phyloP scores from a whole-genome alignment of 2,888 invertebrate genomes.

The Orthosia gracilis region DNA sequence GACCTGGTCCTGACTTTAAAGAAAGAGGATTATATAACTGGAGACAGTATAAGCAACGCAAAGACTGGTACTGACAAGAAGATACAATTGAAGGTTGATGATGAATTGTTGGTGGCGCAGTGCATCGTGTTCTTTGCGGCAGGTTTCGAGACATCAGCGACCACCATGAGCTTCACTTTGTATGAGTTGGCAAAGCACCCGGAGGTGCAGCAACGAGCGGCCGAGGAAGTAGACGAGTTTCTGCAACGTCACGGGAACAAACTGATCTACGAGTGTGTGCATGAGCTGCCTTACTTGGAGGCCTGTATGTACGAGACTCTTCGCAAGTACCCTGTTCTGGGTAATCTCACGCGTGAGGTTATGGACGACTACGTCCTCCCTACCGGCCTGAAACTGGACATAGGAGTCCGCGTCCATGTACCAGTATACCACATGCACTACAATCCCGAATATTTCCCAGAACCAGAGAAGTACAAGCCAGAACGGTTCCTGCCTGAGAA shows the following conservation, averaged over 20 bases:
- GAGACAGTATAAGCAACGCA: slow-evolving; percentile 71
- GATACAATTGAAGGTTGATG: slow-evolving; percentile 71
- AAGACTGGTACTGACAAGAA: slow-evolving; percentile 63
- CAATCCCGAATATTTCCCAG: slow-evolving; percentile 72
- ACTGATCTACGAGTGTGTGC: slow-evolving; percentile 73
- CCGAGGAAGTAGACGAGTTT: slow-evolving; percentile 75
- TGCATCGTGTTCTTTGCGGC: slow-evolving; percentile 86
- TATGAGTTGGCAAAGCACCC: slow-evolving; percentile 76
- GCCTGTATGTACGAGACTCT: slow-evolving; percentile 78
- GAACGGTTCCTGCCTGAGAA: slow-evolving; percentile 75
- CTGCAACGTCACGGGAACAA: slow-evolving; percentile 65
- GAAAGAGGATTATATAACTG: slow-evolving; percentile 67
- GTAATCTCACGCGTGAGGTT: slow-evolving; percentile 74
- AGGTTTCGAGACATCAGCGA: slow-evolving; percentile 78
- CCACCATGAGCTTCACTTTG: slow-evolving; percentile 70
- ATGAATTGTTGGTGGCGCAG: slow-evolving; percentile 87
- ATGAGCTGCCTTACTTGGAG: slow-evolving; percentile 75
- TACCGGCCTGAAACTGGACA: slow-evolving; percentile 72
- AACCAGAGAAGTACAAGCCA: slow-evolving; percentile 75
- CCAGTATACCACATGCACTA: slow-evolving; percentile 76
- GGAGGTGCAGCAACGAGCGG: slow-evolving; percentile 65
- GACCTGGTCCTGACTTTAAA: slow-evolving; percentile 74
- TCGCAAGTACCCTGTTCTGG: slow-evolving; percentile 76
- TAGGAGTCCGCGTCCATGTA: slow-evolving; percentile 73
- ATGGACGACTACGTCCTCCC: slow-evolving; percentile 77